A percentile compares a stretch with the other conserved stretches of the same genome.
These are phyloP conservation scores for Ptilonorhynchus violaceus DNA, from an alignment of 2,113 vertebrate species.

Conservation along the genomic window DNA sequence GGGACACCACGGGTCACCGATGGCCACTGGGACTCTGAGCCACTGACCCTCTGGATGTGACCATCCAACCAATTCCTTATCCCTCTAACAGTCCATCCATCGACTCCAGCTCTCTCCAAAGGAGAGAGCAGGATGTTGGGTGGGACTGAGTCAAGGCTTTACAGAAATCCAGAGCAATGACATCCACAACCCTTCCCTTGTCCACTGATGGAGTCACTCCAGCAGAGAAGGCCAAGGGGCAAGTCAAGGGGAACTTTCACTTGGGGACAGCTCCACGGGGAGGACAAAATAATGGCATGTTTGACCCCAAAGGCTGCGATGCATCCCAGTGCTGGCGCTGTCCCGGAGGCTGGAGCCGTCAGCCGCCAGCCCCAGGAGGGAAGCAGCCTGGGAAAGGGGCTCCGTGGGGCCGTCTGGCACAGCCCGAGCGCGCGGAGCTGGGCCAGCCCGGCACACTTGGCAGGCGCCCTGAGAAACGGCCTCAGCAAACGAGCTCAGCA, in stretches of 20 bases:
- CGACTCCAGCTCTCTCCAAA: background rate
- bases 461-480: background rate
- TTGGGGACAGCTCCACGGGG: background rate
- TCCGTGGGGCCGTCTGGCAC: background rate
- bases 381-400: conserved; percentile 18
- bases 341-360: fast-evolving
- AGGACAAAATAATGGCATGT: background rate
- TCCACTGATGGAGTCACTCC: background rate
- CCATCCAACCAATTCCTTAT: background rate
- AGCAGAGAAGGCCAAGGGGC: background rate
- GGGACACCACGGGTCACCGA: background rate
- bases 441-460: background rate
- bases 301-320: background rate
- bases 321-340: background rate
- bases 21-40: background rate
- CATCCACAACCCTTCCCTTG: background rate
- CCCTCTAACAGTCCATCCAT: background rate
- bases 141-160: background rate
- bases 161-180: background rate
- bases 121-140: background rate
- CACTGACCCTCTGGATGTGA: background rate
- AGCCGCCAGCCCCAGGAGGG: background rate
- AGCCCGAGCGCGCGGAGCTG: fast-evolving
- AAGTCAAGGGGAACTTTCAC: background rate
- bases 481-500: background rate